These are phyloP conservation scores for Lepidostoma basale DNA, from an alignment of 1,140 invertebrate species.

Conservation along the genomic window DNA sequence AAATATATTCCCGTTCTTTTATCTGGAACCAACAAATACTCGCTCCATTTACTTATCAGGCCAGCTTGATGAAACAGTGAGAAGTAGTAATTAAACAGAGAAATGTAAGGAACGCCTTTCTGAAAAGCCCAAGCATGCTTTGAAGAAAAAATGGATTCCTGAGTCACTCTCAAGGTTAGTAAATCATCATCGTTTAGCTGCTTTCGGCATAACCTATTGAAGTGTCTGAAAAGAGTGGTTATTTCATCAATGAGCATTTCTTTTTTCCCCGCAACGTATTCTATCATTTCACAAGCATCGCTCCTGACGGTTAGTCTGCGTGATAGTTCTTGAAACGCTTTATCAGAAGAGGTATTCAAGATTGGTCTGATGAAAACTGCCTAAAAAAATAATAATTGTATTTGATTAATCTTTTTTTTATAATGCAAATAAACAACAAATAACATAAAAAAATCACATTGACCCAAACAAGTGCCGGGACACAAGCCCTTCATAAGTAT, in stretches of 20 bases:
- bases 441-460: too few species aligned
- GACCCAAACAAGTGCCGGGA: too few species aligned
- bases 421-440: too few species aligned
- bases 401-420: too few species aligned
- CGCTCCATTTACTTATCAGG: not conserved
- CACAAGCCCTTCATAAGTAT: too few species aligned
- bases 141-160: not conserved
- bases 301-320: not conserved
- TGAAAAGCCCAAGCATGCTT: not conserved
- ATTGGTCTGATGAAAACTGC: not conserved
- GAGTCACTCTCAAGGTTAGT: not conserved
- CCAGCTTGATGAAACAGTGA: not conserved
- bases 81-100: not conserved
- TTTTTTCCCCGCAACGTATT: not conserved
- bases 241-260: not conserved
- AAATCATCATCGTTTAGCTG: not conserved
- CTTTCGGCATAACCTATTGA: not conserved
- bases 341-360: not conserved
- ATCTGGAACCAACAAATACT: not conserved
- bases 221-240: not conserved
- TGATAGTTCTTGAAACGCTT: not conserved
- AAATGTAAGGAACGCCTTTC: not conserved
- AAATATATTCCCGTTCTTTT: not conserved
- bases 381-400: too few species aligned
- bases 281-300: not conserved